phyloP scores from a whole-genome alignment of 2,888 invertebrate genomes.

The Oscheius sp. region DNA sequence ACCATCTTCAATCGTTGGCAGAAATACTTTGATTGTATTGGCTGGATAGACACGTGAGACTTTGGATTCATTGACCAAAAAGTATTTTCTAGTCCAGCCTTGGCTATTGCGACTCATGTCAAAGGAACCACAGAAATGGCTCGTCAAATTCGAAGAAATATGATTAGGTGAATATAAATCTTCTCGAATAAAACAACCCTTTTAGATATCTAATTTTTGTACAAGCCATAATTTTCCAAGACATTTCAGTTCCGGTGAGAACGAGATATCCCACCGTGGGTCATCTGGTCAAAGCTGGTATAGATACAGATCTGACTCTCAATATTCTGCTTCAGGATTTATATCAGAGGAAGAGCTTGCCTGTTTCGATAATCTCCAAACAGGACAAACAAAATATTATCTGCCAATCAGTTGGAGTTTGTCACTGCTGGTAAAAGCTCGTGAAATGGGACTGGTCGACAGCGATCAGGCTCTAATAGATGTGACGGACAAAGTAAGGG shows the following conservation, averaged over 20 bases:
- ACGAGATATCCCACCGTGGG: conserved; percentile 66
- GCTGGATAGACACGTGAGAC: conserved; percentile 67
- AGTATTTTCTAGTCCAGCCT: background rate
- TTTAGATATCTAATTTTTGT: conserved; percentile 57
- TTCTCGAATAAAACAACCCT: conserved; percentile 21
- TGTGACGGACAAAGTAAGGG: conserved; percentile 46
- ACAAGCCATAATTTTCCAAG: conserved; percentile 59
- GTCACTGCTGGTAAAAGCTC: conserved; percentile 35
- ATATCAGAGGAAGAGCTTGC: conserved; percentile 63
- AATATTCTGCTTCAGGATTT: conserved; percentile 38
- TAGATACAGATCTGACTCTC: background rate
- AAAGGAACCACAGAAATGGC: conserved; percentile 4
- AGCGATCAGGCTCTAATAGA: conserved; percentile 65
- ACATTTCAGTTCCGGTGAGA: conserved; percentile 63
- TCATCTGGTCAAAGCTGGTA: conserved; percentile 61
- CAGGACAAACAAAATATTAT: conserved; percentile 66
- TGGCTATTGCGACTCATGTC: background rate
- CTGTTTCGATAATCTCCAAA: conserved; percentile 58
- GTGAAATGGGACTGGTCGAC: conserved; percentile 50
- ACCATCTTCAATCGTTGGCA: conserved; percentile 61
- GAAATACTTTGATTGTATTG: conserved; percentile 64
- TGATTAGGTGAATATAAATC: conserved; percentile 22
- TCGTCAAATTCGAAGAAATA: background rate
- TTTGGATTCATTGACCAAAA: background rate
- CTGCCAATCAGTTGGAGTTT: conserved; percentile 62